These are phyloP conservation scores for Halictus ligatus DNA, from an alignment of 2,888 invertebrate genomes.

Conservation along the genomic window DNA sequence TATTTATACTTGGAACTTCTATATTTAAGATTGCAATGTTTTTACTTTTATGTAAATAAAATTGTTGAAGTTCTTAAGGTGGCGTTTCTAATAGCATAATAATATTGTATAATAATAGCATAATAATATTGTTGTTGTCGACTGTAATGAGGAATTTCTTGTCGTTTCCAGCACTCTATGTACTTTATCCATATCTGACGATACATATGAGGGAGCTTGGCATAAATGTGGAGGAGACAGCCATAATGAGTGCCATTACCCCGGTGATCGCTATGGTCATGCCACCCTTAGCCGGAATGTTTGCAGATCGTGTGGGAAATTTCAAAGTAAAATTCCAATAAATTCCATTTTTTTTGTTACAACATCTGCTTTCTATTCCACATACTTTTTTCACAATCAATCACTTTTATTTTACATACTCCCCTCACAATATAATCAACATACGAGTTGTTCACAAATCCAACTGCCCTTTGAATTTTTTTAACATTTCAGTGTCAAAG, in stretches of 20 bases:
- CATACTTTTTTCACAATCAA: background rate
- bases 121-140: background rate
- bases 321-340: conserved; percentile 87
- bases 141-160: background rate
- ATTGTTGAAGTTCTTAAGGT: background rate
- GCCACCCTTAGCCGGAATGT: conserved; percentile 91
- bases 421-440: background rate
- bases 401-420: background rate
- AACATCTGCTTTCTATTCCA: background rate
- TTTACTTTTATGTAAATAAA: background rate
- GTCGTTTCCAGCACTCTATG: conserved; percentile 88
- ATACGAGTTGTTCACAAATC: background rate
- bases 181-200: conserved; percentile 91
- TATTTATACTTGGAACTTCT: background rate
- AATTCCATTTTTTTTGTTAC: background rate
- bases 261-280: conserved; percentile 91
- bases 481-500: background rate
- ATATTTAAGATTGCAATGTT: background rate
- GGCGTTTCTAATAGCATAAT: background rate
- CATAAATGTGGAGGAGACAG: conserved; percentile 92
- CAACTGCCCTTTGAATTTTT: background rate
- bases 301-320: conserved; percentile 92
- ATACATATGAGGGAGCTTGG: conserved; percentile 93
- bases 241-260: conserved; percentile 92
- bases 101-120: background rate